Evolutionary conservation across 2,888 invertebrate genomes (phyloP).

Genomic region (Andrena flavipes): DNA sequence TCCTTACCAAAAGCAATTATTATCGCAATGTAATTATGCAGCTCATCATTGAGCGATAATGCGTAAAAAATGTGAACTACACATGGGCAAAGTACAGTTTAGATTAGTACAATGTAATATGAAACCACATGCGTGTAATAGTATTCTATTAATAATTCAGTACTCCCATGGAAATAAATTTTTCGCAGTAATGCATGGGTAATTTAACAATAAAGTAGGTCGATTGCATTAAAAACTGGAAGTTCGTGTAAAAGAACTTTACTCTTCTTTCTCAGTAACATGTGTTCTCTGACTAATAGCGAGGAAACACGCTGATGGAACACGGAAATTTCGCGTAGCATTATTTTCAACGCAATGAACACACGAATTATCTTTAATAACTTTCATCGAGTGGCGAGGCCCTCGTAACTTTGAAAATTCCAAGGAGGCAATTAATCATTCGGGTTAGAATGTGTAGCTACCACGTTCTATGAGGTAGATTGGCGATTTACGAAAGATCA

Average conservation of each 20-base stretch:
- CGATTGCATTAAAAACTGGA: neutral
- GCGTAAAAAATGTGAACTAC: neutral
- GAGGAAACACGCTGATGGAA: too few relatives aligned
- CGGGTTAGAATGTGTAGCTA: neutral
- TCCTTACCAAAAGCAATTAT: neutral
- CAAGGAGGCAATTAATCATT: conserved; percentile 19
- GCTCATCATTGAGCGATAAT: neutral
- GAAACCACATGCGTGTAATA: too few relatives aligned
- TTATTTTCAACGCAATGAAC: neutral
- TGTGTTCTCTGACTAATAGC: too few relatives aligned
- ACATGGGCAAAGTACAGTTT: too few relatives aligned
- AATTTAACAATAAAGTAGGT: too few relatives aligned
- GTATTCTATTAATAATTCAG: too few relatives aligned
- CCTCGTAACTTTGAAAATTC: neutral
- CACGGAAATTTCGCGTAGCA: neutral
- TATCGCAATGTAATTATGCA: neutral
- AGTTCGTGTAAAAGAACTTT: neutral
- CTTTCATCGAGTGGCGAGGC: neutral
- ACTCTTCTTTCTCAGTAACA: too few relatives aligned
- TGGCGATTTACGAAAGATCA: conserved; percentile 43
- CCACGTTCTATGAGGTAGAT: neutral
- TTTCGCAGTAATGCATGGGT: too few relatives aligned
- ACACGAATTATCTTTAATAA: neutral
- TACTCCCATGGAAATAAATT: too few relatives aligned
- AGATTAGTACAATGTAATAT: too few relatives aligned